Conservation (phyloP, 2,113 vertebrate genomes). For the Bothrops jararaca region DNA sequence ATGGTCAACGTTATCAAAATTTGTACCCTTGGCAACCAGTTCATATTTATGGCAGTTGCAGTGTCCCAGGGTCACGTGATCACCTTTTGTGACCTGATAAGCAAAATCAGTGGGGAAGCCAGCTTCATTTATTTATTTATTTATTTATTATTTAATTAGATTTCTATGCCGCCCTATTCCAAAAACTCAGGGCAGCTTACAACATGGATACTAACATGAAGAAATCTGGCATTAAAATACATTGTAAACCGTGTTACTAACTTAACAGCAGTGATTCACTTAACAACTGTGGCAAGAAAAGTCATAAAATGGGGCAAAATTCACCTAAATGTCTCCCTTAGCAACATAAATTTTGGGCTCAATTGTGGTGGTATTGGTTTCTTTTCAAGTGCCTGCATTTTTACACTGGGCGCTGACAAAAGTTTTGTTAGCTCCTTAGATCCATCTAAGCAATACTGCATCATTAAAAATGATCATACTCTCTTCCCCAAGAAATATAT, state of each 20-base stretch:
- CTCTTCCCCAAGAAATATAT: neutral
- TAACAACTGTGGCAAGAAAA: neutral
- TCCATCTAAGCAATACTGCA: neutral
- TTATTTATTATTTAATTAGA: too few species aligned
- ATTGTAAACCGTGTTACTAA: neutral
- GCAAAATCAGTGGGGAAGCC: neutral
- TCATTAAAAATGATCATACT: neutral
- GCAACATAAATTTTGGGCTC: neutral
- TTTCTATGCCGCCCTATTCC: too few species aligned
- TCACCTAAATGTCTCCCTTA: neutral
- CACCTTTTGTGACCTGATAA: neutral
- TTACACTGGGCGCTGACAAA: neutral
- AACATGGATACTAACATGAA: too few species aligned
- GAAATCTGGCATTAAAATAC: too few species aligned
- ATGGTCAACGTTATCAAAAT: neutral
- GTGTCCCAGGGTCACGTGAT: neutral
- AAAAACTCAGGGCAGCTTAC: too few species aligned
- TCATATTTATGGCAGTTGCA: neutral
- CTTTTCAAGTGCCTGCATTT: neutral
- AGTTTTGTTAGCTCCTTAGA: neutral
- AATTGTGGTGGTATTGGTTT: neutral
- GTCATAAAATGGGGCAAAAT: neutral
- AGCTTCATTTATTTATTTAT: too few species aligned
- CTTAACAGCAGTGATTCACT: neutral
- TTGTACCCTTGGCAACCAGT: neutral